Percentiles rank a stretch among this genome's conserved stretches.
Evolutionary conservation across 2,797 vertebrate species (phyloP).

Genomic region (Pipistrellus kuhlii): DNA sequence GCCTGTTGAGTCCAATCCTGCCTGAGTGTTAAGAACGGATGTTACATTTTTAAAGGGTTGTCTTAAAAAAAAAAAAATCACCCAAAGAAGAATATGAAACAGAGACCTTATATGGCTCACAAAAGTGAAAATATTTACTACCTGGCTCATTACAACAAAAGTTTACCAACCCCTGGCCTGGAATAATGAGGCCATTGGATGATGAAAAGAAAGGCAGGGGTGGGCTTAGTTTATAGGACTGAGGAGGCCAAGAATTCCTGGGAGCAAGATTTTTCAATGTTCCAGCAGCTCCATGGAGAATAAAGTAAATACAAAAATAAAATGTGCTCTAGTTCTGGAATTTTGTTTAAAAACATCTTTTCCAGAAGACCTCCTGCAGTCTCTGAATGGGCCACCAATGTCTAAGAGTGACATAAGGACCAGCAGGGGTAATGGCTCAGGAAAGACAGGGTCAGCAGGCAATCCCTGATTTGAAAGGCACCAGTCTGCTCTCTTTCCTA

Average conservation of each 20-base stretch:
- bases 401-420: not conserved
- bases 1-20: not conserved
- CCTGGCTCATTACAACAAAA: slow-evolving; percentile 24
- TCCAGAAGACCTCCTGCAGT: not conserved
- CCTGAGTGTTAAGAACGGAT: not conserved
- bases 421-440: not conserved
- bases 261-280: slow-evolving; percentile 52
- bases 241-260: slow-evolving; percentile 52
- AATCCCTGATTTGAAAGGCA: not conserved
- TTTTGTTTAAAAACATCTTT: slow-evolving; percentile 24
- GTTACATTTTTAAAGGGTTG: not conserved
- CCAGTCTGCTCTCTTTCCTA: not conserved
- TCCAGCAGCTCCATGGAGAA: slow-evolving; percentile 39
- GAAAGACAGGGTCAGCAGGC: not conserved
- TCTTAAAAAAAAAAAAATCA: not conserved
- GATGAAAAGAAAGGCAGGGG: slow-evolving; percentile 24
- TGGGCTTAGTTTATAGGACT: slow-evolving; percentile 26
- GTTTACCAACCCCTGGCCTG: slow-evolving; percentile 40
- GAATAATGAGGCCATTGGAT: slow-evolving; percentile 55
- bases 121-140: slow-evolving; percentile 46
- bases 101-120: not conserved
- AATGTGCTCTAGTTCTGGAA: not conserved
- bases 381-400: not conserved
- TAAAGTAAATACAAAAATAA: slow-evolving; percentile 50
- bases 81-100: slow-evolving; percentile 45